Base-by-base conservation (phyloP, 2,113 vertebrate species). In the Xenopus borealis region DNA sequence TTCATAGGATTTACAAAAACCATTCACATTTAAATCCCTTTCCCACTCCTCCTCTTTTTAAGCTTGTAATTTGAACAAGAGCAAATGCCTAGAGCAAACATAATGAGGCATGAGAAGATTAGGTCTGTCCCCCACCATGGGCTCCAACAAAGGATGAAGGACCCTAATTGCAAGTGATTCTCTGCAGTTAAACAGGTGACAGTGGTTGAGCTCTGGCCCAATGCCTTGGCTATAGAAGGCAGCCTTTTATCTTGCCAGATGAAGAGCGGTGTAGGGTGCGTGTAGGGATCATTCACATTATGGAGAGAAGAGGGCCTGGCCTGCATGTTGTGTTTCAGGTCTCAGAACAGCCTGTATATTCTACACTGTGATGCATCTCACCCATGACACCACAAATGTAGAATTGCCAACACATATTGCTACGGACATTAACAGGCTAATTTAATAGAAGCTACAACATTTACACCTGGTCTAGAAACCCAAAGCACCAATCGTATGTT, bases 51-150 rank as follows among this genome's bases (percentile, higher is more conserved):
- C 13, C 14, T 47, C 61, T 61, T 27, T 75, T 68, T 53, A 67
- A 69, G 72, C 72, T 18, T 69, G 73, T 75, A 69, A 76, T 76
- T 23, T 64, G 67, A 64, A 70, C 14, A 70, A 77, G 74, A 69
- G 59, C 47, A 64, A 65, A 64, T 52, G 67, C 67, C 66, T 57
- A 55, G 74, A 58, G 23, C 23, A 64, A 58, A 61, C 65, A 69
- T 77, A 70, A 77, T 70, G 74, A 77, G 67, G 74, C 67, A 77
- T 77, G 73, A 77, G 74, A 77, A 77, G 74, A 77, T 77, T 77
- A 77, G 74, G 30, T 63, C 65, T 67, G 65, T 50, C 65, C 72
- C n/a, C 66, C 66, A 63, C 73, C 46, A 47, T 45, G 61, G 73
- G 44, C 45, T 40, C 4, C 62, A 14, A 62, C 30, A 61, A 69